These are phyloP conservation scores for Polyommatus iphigenia DNA, from an alignment of 2,888 invertebrate genomes.

Conservation along the genomic window DNA sequence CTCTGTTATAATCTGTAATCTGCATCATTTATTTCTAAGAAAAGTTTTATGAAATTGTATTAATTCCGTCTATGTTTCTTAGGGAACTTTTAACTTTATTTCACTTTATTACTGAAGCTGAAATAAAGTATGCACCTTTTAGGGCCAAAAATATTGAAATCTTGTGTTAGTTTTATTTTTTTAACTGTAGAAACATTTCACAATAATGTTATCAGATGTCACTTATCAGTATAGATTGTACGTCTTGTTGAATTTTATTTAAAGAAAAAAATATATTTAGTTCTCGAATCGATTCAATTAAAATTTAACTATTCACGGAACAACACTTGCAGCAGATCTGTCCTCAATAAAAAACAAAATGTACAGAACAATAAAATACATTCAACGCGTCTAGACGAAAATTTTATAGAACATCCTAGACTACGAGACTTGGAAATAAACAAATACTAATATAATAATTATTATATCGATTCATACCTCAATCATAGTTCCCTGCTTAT, in stretches of 20 bases:
- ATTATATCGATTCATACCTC: not conserved
- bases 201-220: no score
- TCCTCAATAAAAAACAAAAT: not conserved
- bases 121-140: not conserved
- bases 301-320: not conserved
- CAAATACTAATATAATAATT: not conserved
- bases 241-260: no score
- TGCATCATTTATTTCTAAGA: not conserved
- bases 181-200: no score
- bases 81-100: not conserved
- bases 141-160: not conserved
- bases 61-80: not conserved
- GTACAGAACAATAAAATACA: not conserved
- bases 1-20: not conserved
- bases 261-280: not conserved
- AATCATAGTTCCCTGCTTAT: not conserved
- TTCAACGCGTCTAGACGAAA: constrained; percentile 11
- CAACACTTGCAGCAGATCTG: not conserved
- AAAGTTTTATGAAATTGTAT: not conserved
- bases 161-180: not conserved
- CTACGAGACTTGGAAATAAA: not conserved
- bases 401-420: constrained; percentile 3
- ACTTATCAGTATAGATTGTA: no score
- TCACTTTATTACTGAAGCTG: not conserved
- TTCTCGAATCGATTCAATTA: not conserved